phyloP scores from a whole-genome alignment of 1,140 invertebrate genomes.

The Cydia splendana region DNA sequence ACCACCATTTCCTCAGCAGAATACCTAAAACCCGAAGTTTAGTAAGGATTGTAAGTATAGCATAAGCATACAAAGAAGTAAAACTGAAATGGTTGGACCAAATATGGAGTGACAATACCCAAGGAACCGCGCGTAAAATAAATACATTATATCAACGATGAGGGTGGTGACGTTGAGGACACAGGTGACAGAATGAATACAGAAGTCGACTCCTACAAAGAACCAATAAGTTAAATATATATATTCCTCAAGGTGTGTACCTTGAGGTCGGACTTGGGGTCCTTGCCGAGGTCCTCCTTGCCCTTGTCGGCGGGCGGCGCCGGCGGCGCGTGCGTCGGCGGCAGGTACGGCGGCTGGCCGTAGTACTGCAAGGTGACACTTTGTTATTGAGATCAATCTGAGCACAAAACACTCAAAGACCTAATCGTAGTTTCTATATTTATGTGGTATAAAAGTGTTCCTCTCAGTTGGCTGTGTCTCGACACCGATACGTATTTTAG shows the following conservation, averaged over 20 bases:
- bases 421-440: background rate
- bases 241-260: conserved; percentile 43
- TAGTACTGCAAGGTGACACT: conserved; percentile 85
- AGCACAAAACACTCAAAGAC: background rate
- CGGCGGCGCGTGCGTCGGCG: conserved; percentile 82
- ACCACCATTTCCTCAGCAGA: background rate
- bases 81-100: background rate
- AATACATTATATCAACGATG: background rate
- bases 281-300: conserved; percentile 83
- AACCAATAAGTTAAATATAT: background rate
- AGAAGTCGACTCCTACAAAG: background rate
- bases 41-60: background rate
- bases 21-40: background rate
- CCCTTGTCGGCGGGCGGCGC: conserved; percentile 78
- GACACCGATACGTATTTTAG: no score
- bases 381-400: conserved; percentile 40
- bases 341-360: conserved; percentile 84
- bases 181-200: background rate
- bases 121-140: background rate
- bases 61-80: background rate
- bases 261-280: conserved; percentile 69
- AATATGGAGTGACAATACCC: background rate
- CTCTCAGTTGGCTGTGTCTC: no score
- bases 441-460: no score
- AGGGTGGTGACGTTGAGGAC: background rate